These are phyloP conservation scores for Drosophila cardini DNA, from an alignment of 1,140 invertebrate species.

Conservation along the genomic window DNA sequence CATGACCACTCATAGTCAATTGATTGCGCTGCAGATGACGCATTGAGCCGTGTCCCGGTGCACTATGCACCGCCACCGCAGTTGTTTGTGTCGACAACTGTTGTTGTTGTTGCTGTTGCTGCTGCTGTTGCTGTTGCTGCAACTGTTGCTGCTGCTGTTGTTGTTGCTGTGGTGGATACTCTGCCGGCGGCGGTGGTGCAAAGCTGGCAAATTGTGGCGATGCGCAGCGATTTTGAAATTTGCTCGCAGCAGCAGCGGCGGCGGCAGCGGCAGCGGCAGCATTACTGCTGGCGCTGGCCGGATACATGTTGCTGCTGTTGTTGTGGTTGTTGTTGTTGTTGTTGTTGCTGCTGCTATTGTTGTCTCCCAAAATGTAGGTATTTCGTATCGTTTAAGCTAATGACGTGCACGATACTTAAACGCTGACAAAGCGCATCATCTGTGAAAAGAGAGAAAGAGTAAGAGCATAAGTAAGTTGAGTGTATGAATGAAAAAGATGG, in stretches of 20 bases:
- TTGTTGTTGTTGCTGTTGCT: constrained; percentile 40
- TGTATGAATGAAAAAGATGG: constrained; percentile 6
- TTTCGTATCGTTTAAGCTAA: constrained; percentile 20
- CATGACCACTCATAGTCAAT: constrained; percentile 54
- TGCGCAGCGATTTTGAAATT: constrained; percentile 76
- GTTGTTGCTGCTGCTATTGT: constrained; percentile 12
- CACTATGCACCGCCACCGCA: constrained; percentile 64
- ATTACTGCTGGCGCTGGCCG: constrained; percentile 57
- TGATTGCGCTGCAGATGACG: constrained; percentile 60
- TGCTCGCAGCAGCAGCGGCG: constrained; percentile 55
- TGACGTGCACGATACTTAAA: constrained; percentile 12
- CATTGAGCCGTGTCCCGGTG: constrained; percentile 56
- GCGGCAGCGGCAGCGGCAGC: constrained; percentile 36
- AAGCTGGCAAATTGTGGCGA: constrained; percentile 78
- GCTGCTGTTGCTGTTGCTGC: constrained; percentile 8
- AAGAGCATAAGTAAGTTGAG: constrained; percentile 13
- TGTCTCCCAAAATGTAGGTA: not conserved
- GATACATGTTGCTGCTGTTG: constrained; percentile 63
- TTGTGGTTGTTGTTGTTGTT: too few relatives aligned
- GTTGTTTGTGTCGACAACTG: constrained; percentile 57
- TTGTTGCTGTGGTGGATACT: constrained; percentile 65
- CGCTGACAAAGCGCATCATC: constrained; percentile 40
- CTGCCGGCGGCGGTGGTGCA: constrained; percentile 58
- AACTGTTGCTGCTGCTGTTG: constrained; percentile 45
- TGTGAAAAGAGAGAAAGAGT: constrained; percentile 16